These are phyloP conservation scores for Amblyjoppa fuscipennis DNA, from an alignment of 2,888 invertebrate species.

Conservation along the genomic window DNA sequence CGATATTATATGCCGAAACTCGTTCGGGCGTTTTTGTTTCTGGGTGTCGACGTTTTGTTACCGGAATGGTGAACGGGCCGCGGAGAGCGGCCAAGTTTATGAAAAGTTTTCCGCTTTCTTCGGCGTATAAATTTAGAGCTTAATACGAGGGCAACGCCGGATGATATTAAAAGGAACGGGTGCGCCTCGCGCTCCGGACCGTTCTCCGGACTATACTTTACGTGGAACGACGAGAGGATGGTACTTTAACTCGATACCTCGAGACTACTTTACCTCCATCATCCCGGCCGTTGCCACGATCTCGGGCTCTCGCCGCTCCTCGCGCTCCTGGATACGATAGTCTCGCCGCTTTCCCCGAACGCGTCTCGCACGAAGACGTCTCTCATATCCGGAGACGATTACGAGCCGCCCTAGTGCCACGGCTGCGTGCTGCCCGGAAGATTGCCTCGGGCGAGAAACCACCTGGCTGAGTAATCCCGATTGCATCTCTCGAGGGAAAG, in stretches of 20 bases:
- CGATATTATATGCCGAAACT: not conserved
- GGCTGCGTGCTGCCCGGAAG: not conserved
- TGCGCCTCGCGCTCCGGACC: slow-evolving; percentile 55
- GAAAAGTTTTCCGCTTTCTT: slow-evolving; percentile 76
- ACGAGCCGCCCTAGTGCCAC: slow-evolving; percentile 26
- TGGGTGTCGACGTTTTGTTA: slow-evolving; percentile 41
- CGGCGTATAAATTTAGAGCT: slow-evolving; percentile 78
- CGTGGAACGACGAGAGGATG: slow-evolving; percentile 64
- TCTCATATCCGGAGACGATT: slow-evolving; percentile 45
- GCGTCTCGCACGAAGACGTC: slow-evolving; percentile 2
- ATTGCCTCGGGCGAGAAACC: not conserved
- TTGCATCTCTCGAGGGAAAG: not conserved
- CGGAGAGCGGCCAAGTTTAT: slow-evolving; percentile 75
- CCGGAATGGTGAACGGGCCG: not conserved
- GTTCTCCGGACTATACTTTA: slow-evolving; percentile 60
- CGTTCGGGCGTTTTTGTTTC: slow-evolving; percentile 59
- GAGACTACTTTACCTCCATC: slow-evolving; percentile 59
- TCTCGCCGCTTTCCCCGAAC: slow-evolving; percentile 18
- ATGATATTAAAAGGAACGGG: slow-evolving; percentile 74
- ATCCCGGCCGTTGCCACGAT: slow-evolving; percentile 43
- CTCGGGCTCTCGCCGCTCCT: slow-evolving; percentile 45
- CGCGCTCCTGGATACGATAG: slow-evolving; percentile 52
- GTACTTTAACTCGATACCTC: slow-evolving; percentile 62
- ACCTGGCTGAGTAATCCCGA: slow-evolving; percentile 16
- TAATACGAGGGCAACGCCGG: slow-evolving; percentile 74